A percentile compares a stretch with the other conserved stretches of the same genome.
Evolutionary conservation across 2,113 vertebrate genomes (phyloP).

Genomic region (Oenanthe melanoleuca): DNA sequence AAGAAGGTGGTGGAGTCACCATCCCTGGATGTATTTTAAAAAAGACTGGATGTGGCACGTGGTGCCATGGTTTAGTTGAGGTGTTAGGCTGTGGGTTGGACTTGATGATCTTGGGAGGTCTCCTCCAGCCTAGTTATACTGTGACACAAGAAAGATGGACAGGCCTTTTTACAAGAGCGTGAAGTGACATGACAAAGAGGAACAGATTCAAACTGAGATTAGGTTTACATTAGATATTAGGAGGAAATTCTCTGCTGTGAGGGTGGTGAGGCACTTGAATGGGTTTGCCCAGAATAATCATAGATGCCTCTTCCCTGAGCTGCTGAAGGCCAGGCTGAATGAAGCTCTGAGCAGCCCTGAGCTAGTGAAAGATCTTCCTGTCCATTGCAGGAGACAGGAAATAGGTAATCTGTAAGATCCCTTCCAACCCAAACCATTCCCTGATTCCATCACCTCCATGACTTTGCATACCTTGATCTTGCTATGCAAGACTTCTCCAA

Average conservation of each 20-base stretch:
- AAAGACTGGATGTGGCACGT: no score
- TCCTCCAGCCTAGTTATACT: no score
- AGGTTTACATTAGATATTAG: background rate
- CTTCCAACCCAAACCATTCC: background rate
- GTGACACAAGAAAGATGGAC: background rate
- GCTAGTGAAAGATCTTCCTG: background rate
- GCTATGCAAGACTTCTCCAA: background rate
- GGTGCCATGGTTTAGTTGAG: no score
- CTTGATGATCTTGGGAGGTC: no score
- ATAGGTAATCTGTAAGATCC: background rate
- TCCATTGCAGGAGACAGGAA: background rate
- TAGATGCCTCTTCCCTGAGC: background rate
- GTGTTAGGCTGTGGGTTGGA: no score
- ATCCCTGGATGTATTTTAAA: no score
- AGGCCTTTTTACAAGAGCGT: background rate
- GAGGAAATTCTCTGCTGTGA: background rate
- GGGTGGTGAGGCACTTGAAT: background rate
- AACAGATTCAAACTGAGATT: background rate
- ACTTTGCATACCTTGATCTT: background rate
- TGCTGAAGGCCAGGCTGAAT: background rate
- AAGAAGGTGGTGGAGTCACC: no score
- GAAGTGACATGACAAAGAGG: background rate
- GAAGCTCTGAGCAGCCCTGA: background rate
- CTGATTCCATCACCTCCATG: background rate
- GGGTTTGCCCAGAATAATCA: background rate